A percentile compares a stretch with the other conserved stretches of the same genome.
These are phyloP conservation scores for Gallinago media DNA, from an alignment of 2,113 vertebrate genomes.

Conservation along the genomic window DNA sequence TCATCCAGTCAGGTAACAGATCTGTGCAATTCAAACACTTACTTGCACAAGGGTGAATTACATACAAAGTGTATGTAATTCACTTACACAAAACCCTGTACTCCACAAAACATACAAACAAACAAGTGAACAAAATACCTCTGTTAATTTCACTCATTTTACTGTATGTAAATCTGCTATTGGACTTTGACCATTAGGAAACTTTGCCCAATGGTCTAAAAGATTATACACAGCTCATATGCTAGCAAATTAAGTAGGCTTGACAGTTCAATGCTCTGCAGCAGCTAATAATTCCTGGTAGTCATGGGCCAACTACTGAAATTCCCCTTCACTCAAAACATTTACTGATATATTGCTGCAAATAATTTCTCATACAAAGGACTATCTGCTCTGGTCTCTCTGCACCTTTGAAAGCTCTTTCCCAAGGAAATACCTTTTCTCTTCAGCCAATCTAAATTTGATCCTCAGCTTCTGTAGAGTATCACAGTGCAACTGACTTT, in stretches of 20 bases:
- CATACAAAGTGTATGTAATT: too few relatives aligned
- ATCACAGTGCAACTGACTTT: neutral
- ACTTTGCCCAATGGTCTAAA: neutral
- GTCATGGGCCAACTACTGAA: neutral
- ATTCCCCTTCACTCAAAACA: neutral
- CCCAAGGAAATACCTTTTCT: neutral
- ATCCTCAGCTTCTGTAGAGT: neutral
- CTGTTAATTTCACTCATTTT: neutral
- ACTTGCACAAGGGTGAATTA: neutral
- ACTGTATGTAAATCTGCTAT: neutral
- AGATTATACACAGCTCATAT: neutral
- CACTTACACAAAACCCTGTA: too few relatives aligned
- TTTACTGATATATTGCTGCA: neutral
- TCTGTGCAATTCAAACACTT: neutral
- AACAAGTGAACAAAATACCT: neutral
- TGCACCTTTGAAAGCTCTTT: neutral
- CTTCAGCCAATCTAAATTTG: neutral
- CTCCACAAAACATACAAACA: neutral
- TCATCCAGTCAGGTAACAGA: neutral
- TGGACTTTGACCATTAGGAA: neutral
- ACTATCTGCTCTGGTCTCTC: accelerated
- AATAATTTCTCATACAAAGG: neutral
- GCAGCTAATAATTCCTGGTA: neutral
- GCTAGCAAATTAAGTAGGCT: neutral
- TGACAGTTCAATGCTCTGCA: neutral